Base-by-base conservation (phyloP, 1,140 invertebrate species). In the Drosophila carrolli region DNA sequence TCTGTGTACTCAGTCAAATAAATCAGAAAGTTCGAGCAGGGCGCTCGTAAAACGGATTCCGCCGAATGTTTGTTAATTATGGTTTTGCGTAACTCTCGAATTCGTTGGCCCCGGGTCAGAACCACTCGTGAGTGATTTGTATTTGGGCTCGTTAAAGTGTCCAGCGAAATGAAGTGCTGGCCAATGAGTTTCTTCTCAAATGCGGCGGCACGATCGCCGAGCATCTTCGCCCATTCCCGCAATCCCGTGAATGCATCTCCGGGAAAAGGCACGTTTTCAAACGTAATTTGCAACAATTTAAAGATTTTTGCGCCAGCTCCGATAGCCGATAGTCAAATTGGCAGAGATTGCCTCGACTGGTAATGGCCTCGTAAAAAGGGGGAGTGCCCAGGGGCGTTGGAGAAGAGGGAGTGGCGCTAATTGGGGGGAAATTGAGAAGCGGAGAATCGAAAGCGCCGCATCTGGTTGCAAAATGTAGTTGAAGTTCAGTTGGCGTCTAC, bases 251-350 rank as follows among this genome's bases (percentile, higher is more conserved):
- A 57, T 32, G 53, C 71, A 77, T 84, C 84, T 81, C 57, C 74
- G 61, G 48, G 48, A 73, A 89, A 85, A 65, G 75, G 85, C 84
- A 89, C 84, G 84, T 89, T 75, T 82, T 84, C 77, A 68, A 89
- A 84, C 50, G 71, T 73, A 84, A 90, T 90, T 89, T 89, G 84
- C 85, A 89, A 89, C 85, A 89, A 89, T 89, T 89, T 89, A 90
- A 81, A 89, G 65, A 89, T 76, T 86, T 63, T 75, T 58, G 73
- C 84, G 84, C 84, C 84, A 89, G 81, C 85, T 89, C 84, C 63
- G 35, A 88, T 83, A 72, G 76, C 68, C 59, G 57, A 81, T 68
- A 80, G 72, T 46, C 47, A 61, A 67, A 83, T 80, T 47, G 19
- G 60, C 57, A 55, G 27, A 82, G 71, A 81, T 81, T 78, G 77